Evolutionary conservation across 1,140 invertebrate genomes (phyloP).

Genomic region (Apolygus lucorum): DNA sequence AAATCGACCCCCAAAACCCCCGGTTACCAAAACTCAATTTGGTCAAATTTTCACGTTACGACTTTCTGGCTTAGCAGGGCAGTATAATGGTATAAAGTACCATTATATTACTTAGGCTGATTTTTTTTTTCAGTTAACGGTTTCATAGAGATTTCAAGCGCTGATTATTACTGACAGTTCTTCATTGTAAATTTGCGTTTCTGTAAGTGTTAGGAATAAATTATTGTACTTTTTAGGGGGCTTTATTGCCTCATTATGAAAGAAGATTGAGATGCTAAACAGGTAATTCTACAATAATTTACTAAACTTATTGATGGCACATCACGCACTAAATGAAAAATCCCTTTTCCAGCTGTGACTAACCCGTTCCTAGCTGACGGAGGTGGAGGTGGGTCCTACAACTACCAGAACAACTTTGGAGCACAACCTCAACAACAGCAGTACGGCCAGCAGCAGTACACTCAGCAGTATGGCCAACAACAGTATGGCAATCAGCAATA

Average conservation of each 20-base stretch:
- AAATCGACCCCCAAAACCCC: too few species aligned
- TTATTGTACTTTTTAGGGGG: neutral
- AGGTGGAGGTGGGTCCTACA: neutral
- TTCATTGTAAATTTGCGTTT: neutral
- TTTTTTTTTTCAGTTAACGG: too few species aligned
- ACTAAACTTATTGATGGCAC: neutral
- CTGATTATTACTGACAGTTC: too few species aligned
- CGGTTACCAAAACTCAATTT: too few species aligned
- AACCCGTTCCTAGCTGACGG: neutral
- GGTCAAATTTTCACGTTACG: too few species aligned
- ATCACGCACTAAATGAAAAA: neutral
- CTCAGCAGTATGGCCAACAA: neutral
- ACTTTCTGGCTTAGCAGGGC: too few species aligned
- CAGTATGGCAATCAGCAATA: neutral
- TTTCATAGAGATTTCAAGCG: too few species aligned
- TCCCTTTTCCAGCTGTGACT: neutral
- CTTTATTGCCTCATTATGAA: neutral
- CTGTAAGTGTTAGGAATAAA: neutral
- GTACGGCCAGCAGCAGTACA: neutral
- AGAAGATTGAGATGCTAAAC: neutral
- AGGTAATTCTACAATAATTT: neutral
- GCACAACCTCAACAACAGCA: neutral
- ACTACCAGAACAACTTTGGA: conserved; percentile 2
- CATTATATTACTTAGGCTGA: too few species aligned
- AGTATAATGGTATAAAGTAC: too few species aligned